Evolutionary conservation across 2,113 vertebrate genomes (phyloP).

Genomic region (Poeciliopsis retropinna): DNA sequence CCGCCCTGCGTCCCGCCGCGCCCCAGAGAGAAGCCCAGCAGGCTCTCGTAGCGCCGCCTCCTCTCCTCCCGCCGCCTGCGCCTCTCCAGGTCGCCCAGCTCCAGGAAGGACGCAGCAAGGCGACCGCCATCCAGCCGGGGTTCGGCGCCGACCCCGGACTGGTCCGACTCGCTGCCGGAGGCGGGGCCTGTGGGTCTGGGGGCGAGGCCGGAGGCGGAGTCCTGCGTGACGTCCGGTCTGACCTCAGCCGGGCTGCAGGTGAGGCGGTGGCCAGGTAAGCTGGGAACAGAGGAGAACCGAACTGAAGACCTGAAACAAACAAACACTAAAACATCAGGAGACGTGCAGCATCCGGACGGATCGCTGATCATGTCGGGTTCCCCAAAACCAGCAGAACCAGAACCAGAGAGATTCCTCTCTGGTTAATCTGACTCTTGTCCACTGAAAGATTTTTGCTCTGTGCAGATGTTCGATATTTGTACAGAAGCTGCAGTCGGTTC

Average conservation of each 20-base stretch:
- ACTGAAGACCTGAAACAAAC: not conserved
- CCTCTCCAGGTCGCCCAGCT: constrained; percentile 55
- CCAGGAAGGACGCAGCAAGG: constrained; percentile 11
- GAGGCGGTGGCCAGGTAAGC: constrained; percentile 45
- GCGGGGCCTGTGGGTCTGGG: constrained; percentile 22
- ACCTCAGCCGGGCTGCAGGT: constrained; percentile 34
- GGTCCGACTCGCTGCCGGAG: not conserved
- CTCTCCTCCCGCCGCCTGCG: constrained; percentile 68
- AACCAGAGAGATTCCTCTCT: too few relatives aligned
- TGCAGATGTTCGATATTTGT: too few relatives aligned
- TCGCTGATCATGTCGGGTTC: too few relatives aligned
- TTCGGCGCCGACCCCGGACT: not conserved
- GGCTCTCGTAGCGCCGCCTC: constrained; percentile 68
- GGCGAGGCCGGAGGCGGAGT: constrained; percentile 42
- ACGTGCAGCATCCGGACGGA: too few relatives aligned
- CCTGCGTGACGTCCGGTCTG: constrained; percentile 70
- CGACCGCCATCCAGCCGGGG: not conserved
- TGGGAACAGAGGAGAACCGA: constrained; percentile 17
- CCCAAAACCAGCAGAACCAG: too few relatives aligned
- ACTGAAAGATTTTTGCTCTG: too few relatives aligned
- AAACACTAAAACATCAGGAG: too few relatives aligned
- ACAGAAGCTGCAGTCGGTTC: too few relatives aligned
- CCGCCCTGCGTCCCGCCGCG: not conserved
- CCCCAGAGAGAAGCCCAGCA: constrained; percentile 58
- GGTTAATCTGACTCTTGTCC: too few relatives aligned